Conservation (phyloP, 2,797 vertebrate species). For the Trichosurus vulpecula region DNA sequence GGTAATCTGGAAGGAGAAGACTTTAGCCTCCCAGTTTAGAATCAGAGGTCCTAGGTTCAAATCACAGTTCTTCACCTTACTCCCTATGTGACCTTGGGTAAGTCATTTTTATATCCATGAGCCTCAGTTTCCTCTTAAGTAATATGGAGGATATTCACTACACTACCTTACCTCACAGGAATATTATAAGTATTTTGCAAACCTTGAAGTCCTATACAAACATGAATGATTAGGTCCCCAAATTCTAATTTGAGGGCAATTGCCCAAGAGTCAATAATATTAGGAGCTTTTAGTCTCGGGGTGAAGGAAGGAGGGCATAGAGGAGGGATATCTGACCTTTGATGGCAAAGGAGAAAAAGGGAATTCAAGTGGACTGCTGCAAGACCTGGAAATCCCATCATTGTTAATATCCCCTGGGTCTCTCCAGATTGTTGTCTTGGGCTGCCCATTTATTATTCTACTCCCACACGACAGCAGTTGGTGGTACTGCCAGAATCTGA, state of each 20-base stretch:
- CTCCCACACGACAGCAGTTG: constrained; percentile 72
- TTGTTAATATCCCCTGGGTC: not conserved
- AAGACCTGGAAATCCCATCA: not conserved
- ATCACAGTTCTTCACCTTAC: not conserved
- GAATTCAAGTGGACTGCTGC: not conserved
- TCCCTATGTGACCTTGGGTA: not conserved
- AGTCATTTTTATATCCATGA: not conserved
- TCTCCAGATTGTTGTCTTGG: not conserved
- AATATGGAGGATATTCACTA: not conserved
- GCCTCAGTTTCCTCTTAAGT: not conserved
- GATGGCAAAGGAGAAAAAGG: not conserved
- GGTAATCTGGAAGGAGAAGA: not conserved
- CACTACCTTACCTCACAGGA: not conserved
- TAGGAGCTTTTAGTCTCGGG: not conserved
- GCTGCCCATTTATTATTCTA: constrained; percentile 75
- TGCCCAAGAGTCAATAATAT: not conserved
- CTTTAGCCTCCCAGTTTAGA: not conserved
- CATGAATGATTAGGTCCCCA: not conserved
- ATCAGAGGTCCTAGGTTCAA: not conserved
- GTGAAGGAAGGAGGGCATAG: not conserved
- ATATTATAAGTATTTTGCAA: not conserved
- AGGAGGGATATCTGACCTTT: not conserved
- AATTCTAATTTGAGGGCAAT: not conserved
- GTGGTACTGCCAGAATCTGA: constrained; percentile 63
- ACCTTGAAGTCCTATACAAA: not conserved